A percentile compares a stretch with the other conserved stretches of the same genome.
phyloP scores from a whole-genome alignment of 2,113 vertebrate genomes.

The Gavia stellata region DNA sequence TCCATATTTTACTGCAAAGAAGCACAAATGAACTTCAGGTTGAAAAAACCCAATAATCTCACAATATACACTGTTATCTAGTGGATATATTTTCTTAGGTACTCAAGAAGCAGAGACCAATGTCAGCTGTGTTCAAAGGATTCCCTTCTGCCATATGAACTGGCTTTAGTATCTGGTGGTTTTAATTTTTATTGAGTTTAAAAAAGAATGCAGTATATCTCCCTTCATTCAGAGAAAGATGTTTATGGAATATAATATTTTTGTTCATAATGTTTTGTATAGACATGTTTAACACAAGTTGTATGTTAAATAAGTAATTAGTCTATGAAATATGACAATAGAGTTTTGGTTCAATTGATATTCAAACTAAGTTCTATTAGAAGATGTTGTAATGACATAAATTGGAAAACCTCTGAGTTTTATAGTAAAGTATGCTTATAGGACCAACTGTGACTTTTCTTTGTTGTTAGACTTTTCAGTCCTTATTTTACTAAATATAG shows the following conservation, averaged over 20 bases:
- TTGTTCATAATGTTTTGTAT: not conserved
- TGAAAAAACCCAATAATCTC: not conserved
- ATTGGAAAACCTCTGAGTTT: not conserved
- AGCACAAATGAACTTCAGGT: not conserved
- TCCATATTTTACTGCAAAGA: not conserved
- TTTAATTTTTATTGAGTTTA: not conserved
- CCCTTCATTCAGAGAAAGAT: not conserved
- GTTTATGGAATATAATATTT: not conserved
- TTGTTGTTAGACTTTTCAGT: not conserved
- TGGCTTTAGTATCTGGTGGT: not conserved
- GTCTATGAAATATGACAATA: not conserved
- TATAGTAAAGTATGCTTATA: not conserved
- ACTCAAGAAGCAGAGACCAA: not conserved
- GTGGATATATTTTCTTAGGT: not conserved
- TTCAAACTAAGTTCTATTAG: not conserved
- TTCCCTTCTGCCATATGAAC: not conserved
- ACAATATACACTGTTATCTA: not conserved
- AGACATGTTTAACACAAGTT: not conserved
- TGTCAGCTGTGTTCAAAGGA: not conserved
- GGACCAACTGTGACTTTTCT: not conserved
- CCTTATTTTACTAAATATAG: not conserved
- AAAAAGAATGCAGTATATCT: not conserved
- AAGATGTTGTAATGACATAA: not conserved
- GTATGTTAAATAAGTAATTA: not conserved
- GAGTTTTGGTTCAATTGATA: not conserved